Evolutionary conservation across 2,888 invertebrate species (phyloP).

Genomic region (Mechanitis mazaeus): DNA sequence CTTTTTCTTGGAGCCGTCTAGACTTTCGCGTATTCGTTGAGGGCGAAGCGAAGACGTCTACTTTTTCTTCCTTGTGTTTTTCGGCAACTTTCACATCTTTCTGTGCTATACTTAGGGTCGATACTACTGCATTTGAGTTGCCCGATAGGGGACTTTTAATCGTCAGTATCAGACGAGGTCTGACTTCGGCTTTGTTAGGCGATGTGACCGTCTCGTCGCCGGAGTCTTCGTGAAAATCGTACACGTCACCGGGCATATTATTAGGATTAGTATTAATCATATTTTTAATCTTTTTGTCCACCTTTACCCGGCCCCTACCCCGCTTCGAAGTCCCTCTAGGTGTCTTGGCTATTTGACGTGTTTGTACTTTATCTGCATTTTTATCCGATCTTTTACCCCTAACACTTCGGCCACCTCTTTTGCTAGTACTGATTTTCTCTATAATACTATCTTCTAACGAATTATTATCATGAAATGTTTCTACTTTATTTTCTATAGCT

Average conservation of each 20-base stretch:
- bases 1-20: slow-evolving; percentile 85
- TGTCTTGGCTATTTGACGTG: slow-evolving; percentile 66
- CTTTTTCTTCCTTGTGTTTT: slow-evolving; percentile 64
- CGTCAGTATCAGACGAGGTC: slow-evolving; percentile 87
- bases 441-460: slow-evolving; percentile 34
- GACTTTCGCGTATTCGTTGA: slow-evolving; percentile 88
- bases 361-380: slow-evolving; percentile 60
- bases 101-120: slow-evolving; percentile 57
- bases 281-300: slow-evolving; percentile 71
- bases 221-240: slow-evolving; percentile 94
- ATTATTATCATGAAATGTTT: slow-evolving; percentile 34
- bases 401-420: slow-evolving; percentile 61
- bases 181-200: slow-evolving; percentile 67
- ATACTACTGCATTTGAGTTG: slow-evolving; percentile 55
- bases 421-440: slow-evolving; percentile 42
- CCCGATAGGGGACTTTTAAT: slow-evolving; percentile 83
- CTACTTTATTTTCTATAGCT: slow-evolving; percentile 30
- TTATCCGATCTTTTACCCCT: slow-evolving; percentile 66
- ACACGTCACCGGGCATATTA: slow-evolving; percentile 85
- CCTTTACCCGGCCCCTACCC: slow-evolving; percentile 70
- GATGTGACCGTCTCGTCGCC: slow-evolving; percentile 81
- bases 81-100: slow-evolving; percentile 56
- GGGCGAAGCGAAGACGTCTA: slow-evolving; percentile 80
- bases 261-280: slow-evolving; percentile 71
- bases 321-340: slow-evolving; percentile 61